Base-by-base conservation (phyloP, 2,113 vertebrate species). In the Heliornis fulica region DNA sequence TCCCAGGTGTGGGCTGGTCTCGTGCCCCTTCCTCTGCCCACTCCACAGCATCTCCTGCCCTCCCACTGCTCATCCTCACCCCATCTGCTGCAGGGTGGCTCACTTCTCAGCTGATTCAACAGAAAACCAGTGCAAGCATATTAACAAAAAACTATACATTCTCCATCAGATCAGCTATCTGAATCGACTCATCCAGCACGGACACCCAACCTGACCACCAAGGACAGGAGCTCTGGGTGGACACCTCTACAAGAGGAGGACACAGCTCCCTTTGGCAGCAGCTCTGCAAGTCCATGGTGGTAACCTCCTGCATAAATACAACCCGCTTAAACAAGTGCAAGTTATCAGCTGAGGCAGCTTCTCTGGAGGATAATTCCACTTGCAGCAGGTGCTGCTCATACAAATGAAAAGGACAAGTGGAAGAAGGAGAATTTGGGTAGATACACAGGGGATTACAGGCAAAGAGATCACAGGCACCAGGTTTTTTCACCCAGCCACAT, bases 171-270 rank as follows among this genome's bases (percentile, higher is more conserved):
- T 21, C 38, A 17, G 23, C 38, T 71, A 31, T 11, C 21, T 15
- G 13, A 28, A 32, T 3, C 0, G 1, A 21, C 31, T 43, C 43
- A 16, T 4, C 13, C 57, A 34, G 61, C 32, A 40, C 6, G 2
- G 57, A 23, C 74, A 60, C 8, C 26, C 29, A 45, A 19, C 13
- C n/a, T 4, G 15, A 65, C 10, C 3, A 0, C 29, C 6, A 36
- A 10, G 19, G 16, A 65, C 29, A 0, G 5, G 19, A 40, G 41
- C 45, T 11, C 5, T 1, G 28, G 48, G 31, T 46, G 25, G 34
- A 61, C 80, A 50, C 4, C 56, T 41, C 20, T 7, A 3, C 28
- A 22, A 13, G 26, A 36, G 16, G 2, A 84, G 38, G 74, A 51
- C 26, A 15, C 43, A 10, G 16, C 53, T 50, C 38, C 64, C 11